These are phyloP conservation scores for Tapirus indicus DNA, from an alignment of 2,797 vertebrate genomes.

Conservation along the genomic window DNA sequence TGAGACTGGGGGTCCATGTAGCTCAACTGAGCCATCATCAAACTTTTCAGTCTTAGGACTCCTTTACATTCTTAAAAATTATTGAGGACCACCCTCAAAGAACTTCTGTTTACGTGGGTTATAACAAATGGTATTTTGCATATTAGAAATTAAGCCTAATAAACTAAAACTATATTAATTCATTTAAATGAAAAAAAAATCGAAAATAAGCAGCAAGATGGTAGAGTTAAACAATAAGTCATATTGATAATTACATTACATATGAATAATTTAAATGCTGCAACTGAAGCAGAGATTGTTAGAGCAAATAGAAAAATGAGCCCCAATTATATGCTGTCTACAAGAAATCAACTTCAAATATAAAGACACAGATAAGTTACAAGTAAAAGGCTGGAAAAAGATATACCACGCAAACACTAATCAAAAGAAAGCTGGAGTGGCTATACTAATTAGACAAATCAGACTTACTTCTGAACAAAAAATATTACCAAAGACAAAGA, in stretches of 20 bases:
- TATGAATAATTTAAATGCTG: neutral
- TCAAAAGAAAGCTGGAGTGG: neutral
- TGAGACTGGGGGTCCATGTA: neutral
- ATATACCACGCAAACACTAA: neutral
- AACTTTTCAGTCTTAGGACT: neutral
- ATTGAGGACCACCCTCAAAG: neutral
- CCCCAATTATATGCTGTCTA: neutral
- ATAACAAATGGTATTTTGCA: neutral
- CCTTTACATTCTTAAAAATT: neutral
- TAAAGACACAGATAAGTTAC: neutral
- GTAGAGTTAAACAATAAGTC: neutral
- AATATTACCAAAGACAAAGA: neutral
- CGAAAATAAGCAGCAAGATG: neutral
- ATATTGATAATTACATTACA: neutral
- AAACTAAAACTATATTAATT: slow-evolving; percentile 5
- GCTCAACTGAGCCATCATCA: neutral
- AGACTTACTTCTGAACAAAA: neutral
- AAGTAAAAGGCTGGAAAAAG: neutral
- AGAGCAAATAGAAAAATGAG: neutral
- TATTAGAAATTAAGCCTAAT: neutral
- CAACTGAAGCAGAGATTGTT: neutral
- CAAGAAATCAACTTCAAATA: neutral
- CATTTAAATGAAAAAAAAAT: slow-evolving; percentile 13
- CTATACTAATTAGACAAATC: neutral
- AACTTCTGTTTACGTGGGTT: neutral